Percentiles rank a stretch among this genome's conserved stretches.
Evolutionary conservation across 2,113 vertebrate genomes (phyloP).

Genomic region (Puffinus mauretanicus): DNA sequence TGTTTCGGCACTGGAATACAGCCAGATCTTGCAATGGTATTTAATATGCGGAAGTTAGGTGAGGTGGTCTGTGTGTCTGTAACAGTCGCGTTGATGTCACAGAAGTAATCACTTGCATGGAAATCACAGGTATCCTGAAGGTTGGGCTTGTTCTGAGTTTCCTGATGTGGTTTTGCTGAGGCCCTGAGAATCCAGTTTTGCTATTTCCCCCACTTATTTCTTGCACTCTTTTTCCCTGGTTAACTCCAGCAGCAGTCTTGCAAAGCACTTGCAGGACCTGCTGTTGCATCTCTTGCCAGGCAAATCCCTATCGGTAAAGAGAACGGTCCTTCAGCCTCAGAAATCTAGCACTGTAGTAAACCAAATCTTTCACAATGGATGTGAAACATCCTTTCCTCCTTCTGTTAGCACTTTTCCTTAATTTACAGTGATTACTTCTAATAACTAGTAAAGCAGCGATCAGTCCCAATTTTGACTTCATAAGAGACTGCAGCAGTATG

Average conservation of each 20-base stretch:
- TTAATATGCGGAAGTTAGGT: accelerated
- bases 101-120: background rate
- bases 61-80: background rate
- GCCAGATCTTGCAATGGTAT: background rate
- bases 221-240: background rate
- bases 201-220: background rate
- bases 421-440: background rate
- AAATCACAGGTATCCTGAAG: background rate
- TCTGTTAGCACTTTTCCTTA: background rate
- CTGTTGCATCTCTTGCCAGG: background rate
- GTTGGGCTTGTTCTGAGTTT: background rate
- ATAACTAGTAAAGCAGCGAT: background rate
- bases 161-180: background rate
- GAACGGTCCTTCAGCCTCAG: background rate
- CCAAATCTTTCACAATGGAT: background rate
- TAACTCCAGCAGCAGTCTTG: background rate
- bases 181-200: background rate
- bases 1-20: background rate
- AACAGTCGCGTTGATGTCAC: background rate
- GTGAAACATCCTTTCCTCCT: background rate
- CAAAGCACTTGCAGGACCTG: background rate
- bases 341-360: background rate
- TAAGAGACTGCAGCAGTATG: background rate
- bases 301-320: background rate
- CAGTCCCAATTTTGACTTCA: background rate